Percentiles rank a stretch among this genome's conserved stretches.
Conservation (phyloP, 2,113 vertebrate species). For the Cheilinus undulatus region DNA sequence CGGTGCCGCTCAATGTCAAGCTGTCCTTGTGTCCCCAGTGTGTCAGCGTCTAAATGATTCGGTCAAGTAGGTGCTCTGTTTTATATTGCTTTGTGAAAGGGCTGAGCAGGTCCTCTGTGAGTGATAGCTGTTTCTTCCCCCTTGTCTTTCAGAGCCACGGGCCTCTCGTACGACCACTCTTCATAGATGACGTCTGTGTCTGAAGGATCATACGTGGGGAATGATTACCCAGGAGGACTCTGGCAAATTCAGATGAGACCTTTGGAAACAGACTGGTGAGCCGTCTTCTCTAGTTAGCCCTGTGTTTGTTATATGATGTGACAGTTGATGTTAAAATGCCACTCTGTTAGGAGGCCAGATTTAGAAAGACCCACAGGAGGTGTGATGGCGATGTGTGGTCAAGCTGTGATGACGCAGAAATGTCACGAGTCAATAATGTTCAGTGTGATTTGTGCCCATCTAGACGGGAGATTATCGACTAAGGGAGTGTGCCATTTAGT, state of each 20-base stretch:
- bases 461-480: slow-evolving; percentile 34
- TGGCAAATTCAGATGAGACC: slow-evolving; percentile 38
- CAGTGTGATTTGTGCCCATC: slow-evolving; percentile 13
- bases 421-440: slow-evolving; percentile 45
- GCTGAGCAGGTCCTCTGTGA: slow-evolving; percentile 54
- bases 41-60: slow-evolving; percentile 56
- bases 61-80: slow-evolving; percentile 55
- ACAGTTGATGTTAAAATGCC: slow-evolving; percentile 48
- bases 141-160: slow-evolving; percentile 30
- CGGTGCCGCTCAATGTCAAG: slow-evolving; percentile 51
- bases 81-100: slow-evolving; percentile 52
- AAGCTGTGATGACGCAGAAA: slow-evolving; percentile 41
- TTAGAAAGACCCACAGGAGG: no score
- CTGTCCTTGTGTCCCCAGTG: slow-evolving; percentile 38
- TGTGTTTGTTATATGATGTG: slow-evolving; percentile 59
- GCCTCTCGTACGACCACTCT: slow-evolving; percentile 20
- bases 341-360: no score
- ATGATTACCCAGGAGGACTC: slow-evolving; percentile 53
- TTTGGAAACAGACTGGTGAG: slow-evolving; percentile 53
- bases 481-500: slow-evolving; percentile 8
- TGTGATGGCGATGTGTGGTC: slow-evolving; percentile 34
- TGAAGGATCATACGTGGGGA: background rate
- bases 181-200: background rate
- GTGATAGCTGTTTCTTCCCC: slow-evolving; percentile 48
- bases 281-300: slow-evolving; percentile 51